A percentile compares a stretch with the other conserved stretches of the same genome.
Evolutionary conservation across 2,888 invertebrate species (phyloP).

Genomic region (Plebejus melissa): DNA sequence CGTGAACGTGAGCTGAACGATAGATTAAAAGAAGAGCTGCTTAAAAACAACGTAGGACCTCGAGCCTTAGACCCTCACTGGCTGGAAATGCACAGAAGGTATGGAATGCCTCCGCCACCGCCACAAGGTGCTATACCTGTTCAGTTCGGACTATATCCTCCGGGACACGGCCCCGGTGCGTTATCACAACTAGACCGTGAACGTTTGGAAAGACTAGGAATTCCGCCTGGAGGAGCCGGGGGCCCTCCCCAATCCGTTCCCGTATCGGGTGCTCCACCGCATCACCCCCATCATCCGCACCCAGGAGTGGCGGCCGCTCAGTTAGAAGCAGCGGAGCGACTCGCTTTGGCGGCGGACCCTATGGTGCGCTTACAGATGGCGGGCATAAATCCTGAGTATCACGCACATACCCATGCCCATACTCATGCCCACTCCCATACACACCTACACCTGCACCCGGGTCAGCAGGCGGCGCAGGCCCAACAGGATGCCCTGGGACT

Average conservation of each 20-base stretch:
- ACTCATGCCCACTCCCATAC: conserved; percentile 95
- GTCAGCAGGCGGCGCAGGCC: conserved; percentile 82
- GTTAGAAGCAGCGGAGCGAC: conserved; percentile 86
- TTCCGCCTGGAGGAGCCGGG: conserved; percentile 80
- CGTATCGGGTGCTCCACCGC: conserved; percentile 75
- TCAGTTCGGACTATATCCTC: conserved; percentile 86
- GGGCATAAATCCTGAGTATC: conserved; percentile 92
- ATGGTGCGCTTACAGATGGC: conserved; percentile 97
- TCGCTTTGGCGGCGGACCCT: conserved; percentile 92
- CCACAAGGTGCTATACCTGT: conserved; percentile 83
- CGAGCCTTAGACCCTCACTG: conserved; percentile 87
- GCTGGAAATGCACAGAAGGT: conserved; percentile 93
- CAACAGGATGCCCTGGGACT: conserved; percentile 82
- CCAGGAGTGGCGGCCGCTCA: conserved; percentile 79
- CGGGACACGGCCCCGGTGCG: conserved; percentile 83
- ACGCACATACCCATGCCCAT: conserved; percentile 95
- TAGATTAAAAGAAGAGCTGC: conserved; percentile 91
- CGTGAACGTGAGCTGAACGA: conserved; percentile 90
- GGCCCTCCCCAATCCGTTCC: conserved; percentile 71
- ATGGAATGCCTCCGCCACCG: conserved; percentile 81
- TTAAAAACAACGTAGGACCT: conserved; percentile 84
- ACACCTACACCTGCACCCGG: conserved; percentile 89
- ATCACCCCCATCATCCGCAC: conserved; percentile 79
- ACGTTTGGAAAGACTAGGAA: conserved; percentile 89
- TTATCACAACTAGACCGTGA: conserved; percentile 93